phyloP scores from a whole-genome alignment of 2,797 vertebrate species.

The Cichlasoma orientale region DNA sequence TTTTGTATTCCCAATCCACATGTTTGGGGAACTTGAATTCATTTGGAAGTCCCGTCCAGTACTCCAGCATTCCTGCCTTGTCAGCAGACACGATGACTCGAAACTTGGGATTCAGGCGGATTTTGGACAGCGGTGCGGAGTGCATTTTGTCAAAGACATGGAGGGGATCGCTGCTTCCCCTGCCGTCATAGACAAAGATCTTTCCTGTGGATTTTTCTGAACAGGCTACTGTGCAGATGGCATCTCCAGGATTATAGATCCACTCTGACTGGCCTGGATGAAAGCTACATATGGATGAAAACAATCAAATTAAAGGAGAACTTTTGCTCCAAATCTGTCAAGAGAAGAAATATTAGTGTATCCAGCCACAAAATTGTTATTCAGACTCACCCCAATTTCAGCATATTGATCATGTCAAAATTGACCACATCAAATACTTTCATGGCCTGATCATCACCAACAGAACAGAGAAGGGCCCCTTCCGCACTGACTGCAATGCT shows the following conservation, averaged over 20 bases:
- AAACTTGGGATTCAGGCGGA: conserved; percentile 89
- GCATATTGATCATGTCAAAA: conserved; percentile 99
- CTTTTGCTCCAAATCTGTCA: not conserved
- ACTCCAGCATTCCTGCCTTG: conserved; percentile 97
- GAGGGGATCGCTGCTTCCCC: conserved; percentile 89
- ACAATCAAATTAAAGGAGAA: not conserved
- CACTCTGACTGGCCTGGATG: conserved; percentile 95
- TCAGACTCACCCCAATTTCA: conserved; percentile 91
- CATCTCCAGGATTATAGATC: conserved; percentile 97
- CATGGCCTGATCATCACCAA: conserved; percentile 99
- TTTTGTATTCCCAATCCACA: conserved; percentile 95
- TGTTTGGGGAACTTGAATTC: conserved; percentile 94
- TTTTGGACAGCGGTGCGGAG: conserved; percentile 88
- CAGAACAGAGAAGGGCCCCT: conserved; percentile 92
- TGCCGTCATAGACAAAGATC: conserved; percentile 95
- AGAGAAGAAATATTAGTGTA: not conserved
- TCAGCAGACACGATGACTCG: conserved; percentile 93
- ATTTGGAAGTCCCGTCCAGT: conserved; percentile 93
- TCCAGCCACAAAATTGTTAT: not conserved
- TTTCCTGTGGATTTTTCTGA: conserved; percentile 97
- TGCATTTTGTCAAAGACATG: conserved; percentile 95
- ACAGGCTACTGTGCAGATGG: conserved; percentile 94
- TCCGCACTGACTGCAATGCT: conserved; percentile 92
- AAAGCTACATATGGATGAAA: conserved; percentile 72
- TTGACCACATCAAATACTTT: conserved; percentile 99